Evolutionary conservation across 2,113 vertebrate genomes (phyloP).

Genomic region (Macrotis lagotis): DNA sequence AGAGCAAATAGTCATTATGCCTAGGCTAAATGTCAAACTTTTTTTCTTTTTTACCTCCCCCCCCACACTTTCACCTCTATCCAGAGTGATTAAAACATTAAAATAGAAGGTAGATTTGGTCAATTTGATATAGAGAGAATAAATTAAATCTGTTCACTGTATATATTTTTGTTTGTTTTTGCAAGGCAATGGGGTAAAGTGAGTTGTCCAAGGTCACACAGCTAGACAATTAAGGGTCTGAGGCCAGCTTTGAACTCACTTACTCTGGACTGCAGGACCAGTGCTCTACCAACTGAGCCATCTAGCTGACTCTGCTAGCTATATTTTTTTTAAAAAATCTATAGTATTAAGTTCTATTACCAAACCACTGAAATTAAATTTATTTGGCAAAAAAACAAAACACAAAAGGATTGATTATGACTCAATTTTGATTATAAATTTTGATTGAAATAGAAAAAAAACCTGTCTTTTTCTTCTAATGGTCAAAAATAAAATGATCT

Average conservation of each 20-base stretch:
- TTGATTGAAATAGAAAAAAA: not conserved
- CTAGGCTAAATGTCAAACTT: not conserved
- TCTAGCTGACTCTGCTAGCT: too few relatives aligned
- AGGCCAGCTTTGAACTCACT: too few relatives aligned
- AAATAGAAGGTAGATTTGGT: not conserved
- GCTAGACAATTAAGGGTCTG: too few relatives aligned
- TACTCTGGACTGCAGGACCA: too few relatives aligned
- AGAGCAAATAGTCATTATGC: not conserved
- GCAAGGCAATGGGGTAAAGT: too few relatives aligned
- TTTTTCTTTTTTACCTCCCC: not conserved
- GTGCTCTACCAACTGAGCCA: too few relatives aligned
- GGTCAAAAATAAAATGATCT: not conserved
- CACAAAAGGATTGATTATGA: not conserved
- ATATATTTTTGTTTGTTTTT: too few relatives aligned
- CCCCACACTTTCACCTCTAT: not conserved
- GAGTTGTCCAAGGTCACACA: too few relatives aligned
- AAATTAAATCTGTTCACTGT: not conserved
- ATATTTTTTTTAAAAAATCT: too few relatives aligned
- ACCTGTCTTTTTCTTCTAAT: not conserved
- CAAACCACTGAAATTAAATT: not conserved
- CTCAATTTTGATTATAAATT: not conserved
- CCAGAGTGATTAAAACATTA: not conserved
- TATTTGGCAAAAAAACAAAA: not conserved
- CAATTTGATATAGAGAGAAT: not conserved
- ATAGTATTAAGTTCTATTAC: not conserved